Conservation (phyloP, 2,888 invertebrate genomes). For the Standfussiana lucernea region DNA sequence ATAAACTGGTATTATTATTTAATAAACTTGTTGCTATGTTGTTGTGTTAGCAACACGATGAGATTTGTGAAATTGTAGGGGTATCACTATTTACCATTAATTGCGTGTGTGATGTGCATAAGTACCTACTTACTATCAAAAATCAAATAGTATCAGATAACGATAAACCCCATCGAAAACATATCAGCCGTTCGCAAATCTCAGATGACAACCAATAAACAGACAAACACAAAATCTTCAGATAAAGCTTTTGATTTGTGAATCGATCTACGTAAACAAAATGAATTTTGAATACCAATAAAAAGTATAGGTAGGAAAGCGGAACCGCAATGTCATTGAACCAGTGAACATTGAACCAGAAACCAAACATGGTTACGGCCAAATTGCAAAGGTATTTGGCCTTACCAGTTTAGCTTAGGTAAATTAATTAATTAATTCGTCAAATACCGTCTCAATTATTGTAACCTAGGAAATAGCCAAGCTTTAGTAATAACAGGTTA, state of each 20-base stretch:
- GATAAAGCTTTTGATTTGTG: neutral
- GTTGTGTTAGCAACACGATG: neutral
- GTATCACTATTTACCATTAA: neutral
- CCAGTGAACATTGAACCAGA: neutral
- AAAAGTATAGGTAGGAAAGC: neutral
- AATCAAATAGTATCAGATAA: conserved; percentile 14
- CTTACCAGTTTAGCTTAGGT: neutral
- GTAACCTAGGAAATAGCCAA: neutral
- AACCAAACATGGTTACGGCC: neutral
- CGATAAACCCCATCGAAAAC: conserved; percentile 9
- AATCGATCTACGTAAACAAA: neutral
- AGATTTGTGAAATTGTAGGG: neutral
- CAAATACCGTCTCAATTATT: neutral
- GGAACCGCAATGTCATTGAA: neutral
- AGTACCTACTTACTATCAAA: neutral
- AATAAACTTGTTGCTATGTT: too few relatives aligned
- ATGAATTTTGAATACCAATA: neutral
- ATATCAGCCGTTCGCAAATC: neutral
- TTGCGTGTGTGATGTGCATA: neutral
- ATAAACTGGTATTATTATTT: neutral
- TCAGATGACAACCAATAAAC: neutral
- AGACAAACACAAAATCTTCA: neutral
- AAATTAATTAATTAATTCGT: neutral
- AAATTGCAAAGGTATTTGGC: neutral
- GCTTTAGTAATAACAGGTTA: neutral